Evolutionary conservation across 1,140 invertebrate species (phyloP).

Genomic region (Arion vulgaris): DNA sequence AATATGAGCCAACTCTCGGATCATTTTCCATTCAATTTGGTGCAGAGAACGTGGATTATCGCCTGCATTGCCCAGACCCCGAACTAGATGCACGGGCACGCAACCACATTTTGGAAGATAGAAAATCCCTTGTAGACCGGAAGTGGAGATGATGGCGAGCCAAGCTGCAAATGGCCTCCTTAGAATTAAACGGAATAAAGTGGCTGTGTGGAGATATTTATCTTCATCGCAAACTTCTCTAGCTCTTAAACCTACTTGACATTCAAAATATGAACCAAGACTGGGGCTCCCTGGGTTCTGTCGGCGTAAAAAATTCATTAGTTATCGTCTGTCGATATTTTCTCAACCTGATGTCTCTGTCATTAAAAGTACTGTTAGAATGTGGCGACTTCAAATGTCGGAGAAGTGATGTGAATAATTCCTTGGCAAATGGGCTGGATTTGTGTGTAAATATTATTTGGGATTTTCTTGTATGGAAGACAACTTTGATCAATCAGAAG

Average conservation of each 20-base stretch:
- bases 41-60: slow-evolving; percentile 24
- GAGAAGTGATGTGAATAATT: neutral
- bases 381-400: neutral
- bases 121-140: slow-evolving; percentile 31
- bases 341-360: neutral
- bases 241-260: slow-evolving; percentile 13
- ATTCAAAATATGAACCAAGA: slow-evolving; percentile 30
- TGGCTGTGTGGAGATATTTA: slow-evolving; percentile 8
- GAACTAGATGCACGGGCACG: slow-evolving; percentile 20
- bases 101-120: slow-evolving; percentile 31
- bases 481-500: too few species aligned
- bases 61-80: slow-evolving; percentile 10
- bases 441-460: too few species aligned
- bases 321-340: neutral
- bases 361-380: neutral
- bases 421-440: too few species aligned
- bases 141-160: slow-evolving; percentile 29
- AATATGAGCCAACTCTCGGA: slow-evolving; percentile 1
- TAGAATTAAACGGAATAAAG: slow-evolving; percentile 23
- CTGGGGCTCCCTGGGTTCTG: neutral
- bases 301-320: neutral
- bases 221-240: slow-evolving; percentile 29
- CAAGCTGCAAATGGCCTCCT: slow-evolving; percentile 29
- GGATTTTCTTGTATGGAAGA: too few species aligned
- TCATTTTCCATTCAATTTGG: slow-evolving; percentile 29